Percentiles rank a stretch among this genome's conserved stretches.
Conservation (phyloP, 2,797 vertebrate species). For the Gobio occitaniae region DNA sequence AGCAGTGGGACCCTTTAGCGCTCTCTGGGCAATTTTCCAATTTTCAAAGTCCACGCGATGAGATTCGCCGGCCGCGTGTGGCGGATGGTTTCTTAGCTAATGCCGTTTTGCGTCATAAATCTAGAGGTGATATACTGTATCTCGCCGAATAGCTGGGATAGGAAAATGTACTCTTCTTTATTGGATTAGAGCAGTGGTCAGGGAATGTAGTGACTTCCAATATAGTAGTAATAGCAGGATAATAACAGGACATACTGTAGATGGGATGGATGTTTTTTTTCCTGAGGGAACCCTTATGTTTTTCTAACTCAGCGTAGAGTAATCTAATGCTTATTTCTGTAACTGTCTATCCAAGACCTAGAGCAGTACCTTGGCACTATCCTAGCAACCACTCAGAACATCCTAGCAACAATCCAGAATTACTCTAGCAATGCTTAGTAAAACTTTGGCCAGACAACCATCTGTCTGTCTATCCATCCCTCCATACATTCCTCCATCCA, state of each 20-base stretch:
- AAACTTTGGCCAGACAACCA: background rate
- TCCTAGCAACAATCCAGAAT: background rate
- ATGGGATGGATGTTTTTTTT: constrained; percentile 7
- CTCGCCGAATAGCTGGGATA: constrained; percentile 72
- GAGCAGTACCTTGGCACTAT: background rate
- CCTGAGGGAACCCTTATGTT: background rate
- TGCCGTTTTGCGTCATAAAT: constrained; percentile 82
- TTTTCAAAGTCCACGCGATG: constrained; percentile 77
- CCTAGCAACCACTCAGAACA: background rate
- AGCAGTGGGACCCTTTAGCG: constrained; percentile 74
- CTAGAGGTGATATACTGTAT: constrained; percentile 79
- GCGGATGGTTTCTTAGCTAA: constrained; percentile 78
- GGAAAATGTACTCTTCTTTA: constrained; percentile 57
- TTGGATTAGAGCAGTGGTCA: constrained; percentile 48
- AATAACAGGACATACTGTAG: background rate
- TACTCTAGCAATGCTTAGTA: background rate
- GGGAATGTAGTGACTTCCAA: constrained; percentile 47
- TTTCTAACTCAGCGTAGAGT: constrained; percentile 1
- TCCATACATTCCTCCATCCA: rapidly evolving
- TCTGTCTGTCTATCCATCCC: rapidly evolving
- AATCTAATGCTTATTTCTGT: constrained; percentile 16
- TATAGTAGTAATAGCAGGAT: constrained; percentile 18
- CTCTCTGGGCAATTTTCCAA: constrained; percentile 82
- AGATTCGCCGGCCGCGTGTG: constrained; percentile 69
- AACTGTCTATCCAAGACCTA: background rate